phyloP scores from a whole-genome alignment of 2,888 invertebrate genomes.

The Leptopterna dolabrata region DNA sequence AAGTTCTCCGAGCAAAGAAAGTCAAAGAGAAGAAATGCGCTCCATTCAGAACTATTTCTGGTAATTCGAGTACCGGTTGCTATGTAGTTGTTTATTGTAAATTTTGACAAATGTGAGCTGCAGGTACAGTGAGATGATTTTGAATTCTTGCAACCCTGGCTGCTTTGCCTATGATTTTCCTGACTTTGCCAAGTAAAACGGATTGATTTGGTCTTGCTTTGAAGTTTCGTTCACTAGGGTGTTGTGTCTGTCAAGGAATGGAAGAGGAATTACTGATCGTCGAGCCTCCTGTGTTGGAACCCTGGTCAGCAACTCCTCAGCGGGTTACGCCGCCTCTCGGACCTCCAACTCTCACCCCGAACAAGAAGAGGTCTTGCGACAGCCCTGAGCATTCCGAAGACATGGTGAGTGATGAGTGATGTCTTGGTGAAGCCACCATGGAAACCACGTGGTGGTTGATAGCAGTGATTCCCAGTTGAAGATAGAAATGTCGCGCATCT shows the following conservation, averaged over 20 bases:
- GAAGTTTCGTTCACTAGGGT: no score
- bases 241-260: background rate
- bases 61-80: background rate
- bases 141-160: no score
- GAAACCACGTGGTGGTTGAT: no score
- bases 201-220: no score
- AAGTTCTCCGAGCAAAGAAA: conserved; percentile 39
- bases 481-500: no score
- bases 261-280: conserved; percentile 34
- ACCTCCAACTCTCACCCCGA: conserved; percentile 62
- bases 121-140: no score
- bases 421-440: background rate
- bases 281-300: conserved; percentile 62
- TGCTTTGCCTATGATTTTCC: no score
- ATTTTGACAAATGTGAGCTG: no score
- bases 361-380: conserved; percentile 57
- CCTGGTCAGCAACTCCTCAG: conserved; percentile 59
- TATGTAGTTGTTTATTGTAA: no score
- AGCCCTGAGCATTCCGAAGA: conserved; percentile 28
- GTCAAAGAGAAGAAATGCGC: conserved; percentile 36
- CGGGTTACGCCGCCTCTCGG: conserved; percentile 37
- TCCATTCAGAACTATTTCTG: background rate
- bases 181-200: no score
- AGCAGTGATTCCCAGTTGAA: background rate
- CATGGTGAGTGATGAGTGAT: background rate